Evolutionary conservation across 2,113 vertebrate genomes (phyloP).

Genomic region (Gambusia holbrooki): DNA sequence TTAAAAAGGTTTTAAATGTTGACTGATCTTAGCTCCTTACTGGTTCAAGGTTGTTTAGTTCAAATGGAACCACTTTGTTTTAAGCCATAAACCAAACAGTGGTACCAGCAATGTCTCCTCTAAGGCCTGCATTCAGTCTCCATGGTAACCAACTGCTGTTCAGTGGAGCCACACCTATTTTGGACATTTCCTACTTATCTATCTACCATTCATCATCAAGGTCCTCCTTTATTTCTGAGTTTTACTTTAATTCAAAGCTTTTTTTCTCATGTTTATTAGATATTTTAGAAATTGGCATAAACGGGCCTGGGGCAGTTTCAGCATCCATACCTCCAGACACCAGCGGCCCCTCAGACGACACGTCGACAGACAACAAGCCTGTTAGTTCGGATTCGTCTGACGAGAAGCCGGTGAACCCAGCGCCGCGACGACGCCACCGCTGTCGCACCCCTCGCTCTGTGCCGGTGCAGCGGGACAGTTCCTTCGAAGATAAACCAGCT

Average conservation of each 20-base stretch:
- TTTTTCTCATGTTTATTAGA: background rate
- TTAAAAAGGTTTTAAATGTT: background rate
- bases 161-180: too few species aligned
- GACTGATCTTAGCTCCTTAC: background rate
- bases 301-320: background rate
- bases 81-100: background rate
- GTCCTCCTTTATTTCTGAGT: too few species aligned
- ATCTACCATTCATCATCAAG: too few species aligned
- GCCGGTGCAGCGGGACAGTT: constrained; percentile 51
- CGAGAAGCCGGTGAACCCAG: constrained; percentile 30
- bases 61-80: background rate
- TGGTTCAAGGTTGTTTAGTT: background rate
- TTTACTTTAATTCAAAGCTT: too few species aligned
- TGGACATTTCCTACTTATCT: too few species aligned
- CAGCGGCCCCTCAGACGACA: constrained; percentile 21
- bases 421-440: constrained; percentile 32
- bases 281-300: constrained; percentile 48
- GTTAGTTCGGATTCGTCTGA: constrained; percentile 44
- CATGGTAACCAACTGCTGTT: too few species aligned
- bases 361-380: constrained; percentile 47
- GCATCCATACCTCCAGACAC: background rate
- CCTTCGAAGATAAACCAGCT: constrained; percentile 59
- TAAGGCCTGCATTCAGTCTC: too few species aligned
- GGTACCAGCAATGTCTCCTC: too few species aligned
- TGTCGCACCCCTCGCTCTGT: constrained; percentile 48